Conservation (phyloP, 2,888 invertebrate genomes). For the Neoaliturus tenellus region DNA sequence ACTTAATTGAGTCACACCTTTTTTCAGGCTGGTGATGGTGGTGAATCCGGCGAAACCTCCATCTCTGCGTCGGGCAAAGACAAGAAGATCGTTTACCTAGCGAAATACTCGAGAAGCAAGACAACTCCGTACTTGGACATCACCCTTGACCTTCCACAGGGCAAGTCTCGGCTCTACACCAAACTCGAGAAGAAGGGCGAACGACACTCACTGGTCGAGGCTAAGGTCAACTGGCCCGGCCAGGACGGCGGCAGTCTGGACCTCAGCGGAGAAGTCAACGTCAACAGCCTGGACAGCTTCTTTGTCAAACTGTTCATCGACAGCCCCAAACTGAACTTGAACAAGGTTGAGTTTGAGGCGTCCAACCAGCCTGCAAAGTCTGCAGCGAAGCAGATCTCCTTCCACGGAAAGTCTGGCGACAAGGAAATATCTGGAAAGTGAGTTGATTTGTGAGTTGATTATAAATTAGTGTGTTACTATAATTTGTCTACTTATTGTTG, state of each 20-base stretch:
- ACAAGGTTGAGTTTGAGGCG: slow-evolving; percentile 80
- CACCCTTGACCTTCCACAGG: slow-evolving; percentile 75
- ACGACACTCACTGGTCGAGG: slow-evolving; percentile 60
- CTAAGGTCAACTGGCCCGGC: slow-evolving; percentile 64
- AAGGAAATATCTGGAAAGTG: slow-evolving; percentile 84
- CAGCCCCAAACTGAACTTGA: slow-evolving; percentile 79
- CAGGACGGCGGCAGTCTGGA: slow-evolving; percentile 72
- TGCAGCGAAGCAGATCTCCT: slow-evolving; percentile 77
- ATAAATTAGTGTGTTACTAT: too few relatives aligned
- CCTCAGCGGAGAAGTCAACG: slow-evolving; percentile 72
- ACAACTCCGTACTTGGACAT: slow-evolving; percentile 75
- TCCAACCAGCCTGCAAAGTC: slow-evolving; percentile 77
- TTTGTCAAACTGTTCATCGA: slow-evolving; percentile 78
- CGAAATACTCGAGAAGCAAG: neutral
- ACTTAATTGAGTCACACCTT: neutral
- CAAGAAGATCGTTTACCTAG: slow-evolving; percentile 74
- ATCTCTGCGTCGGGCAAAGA: slow-evolving; percentile 76
- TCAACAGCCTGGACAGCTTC: slow-evolving; percentile 80
- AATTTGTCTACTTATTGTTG: too few relatives aligned
- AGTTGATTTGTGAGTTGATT: slow-evolving; percentile 62
- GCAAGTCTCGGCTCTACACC: slow-evolving; percentile 71
- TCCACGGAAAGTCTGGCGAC: slow-evolving; percentile 79
- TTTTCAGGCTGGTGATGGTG: slow-evolving; percentile 63
- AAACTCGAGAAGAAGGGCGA: slow-evolving; percentile 72
- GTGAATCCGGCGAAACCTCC: slow-evolving; percentile 69